These are phyloP conservation scores for Muschampia plurimacula DNA, from an alignment of 2,888 invertebrate species.

Conservation along the genomic window DNA sequence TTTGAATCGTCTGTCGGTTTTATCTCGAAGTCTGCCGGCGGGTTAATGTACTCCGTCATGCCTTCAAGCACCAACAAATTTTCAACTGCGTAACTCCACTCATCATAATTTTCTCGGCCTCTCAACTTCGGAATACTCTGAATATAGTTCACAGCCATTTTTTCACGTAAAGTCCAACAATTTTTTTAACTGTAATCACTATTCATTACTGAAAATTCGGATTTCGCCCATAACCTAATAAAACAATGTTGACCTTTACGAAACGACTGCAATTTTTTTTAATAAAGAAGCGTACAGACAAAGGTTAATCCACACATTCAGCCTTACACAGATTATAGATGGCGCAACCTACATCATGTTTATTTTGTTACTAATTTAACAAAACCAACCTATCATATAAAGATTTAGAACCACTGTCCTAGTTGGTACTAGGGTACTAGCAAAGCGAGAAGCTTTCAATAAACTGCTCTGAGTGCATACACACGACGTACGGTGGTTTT, in stretches of 20 bases:
- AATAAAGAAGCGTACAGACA: too few relatives aligned
- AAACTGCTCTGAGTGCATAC: slow-evolving; percentile 30
- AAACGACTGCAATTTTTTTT: background rate
- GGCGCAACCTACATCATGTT: too few relatives aligned
- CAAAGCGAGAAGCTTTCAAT: slow-evolving; percentile 34
- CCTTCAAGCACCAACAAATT: slow-evolving; percentile 45
- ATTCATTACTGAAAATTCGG: background rate
- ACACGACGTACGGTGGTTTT: slow-evolving; percentile 21
- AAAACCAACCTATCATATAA: background rate
- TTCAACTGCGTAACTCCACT: slow-evolving; percentile 47
- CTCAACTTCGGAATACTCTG: slow-evolving; percentile 51
- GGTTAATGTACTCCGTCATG: slow-evolving; percentile 2
- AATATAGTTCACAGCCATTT: slow-evolving; percentile 54
- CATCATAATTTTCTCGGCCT: slow-evolving; percentile 43
- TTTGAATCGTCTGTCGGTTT: slow-evolving; percentile 4
- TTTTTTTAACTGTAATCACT: slow-evolving; percentile 4
- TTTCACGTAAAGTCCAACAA: background rate
- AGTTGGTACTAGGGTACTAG: background rate
- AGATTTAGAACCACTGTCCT: slow-evolving; percentile 1
- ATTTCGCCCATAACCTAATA: slow-evolving; percentile 5
- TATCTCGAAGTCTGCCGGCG: background rate
- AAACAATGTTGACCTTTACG: background rate
- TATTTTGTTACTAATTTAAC: slow-evolving; percentile 12
- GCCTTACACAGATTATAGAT: background rate
- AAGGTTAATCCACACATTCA: background rate